Conservation (phyloP, 2,797 vertebrate genomes). For the Lepilemur septentrionalis region DNA sequence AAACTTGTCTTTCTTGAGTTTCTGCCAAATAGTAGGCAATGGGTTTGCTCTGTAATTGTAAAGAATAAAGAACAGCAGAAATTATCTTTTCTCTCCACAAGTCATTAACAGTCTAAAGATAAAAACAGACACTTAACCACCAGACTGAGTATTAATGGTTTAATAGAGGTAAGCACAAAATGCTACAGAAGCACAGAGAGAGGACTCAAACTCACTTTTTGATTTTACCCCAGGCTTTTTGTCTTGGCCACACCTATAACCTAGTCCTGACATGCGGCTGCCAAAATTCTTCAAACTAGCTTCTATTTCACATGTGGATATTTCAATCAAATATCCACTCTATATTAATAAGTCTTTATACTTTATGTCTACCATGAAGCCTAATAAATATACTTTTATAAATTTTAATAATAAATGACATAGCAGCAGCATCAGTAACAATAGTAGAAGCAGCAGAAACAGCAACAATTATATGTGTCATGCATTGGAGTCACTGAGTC, state of each 20-base stretch:
- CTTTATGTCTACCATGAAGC: not conserved
- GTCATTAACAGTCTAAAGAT: not conserved
- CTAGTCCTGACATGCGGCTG: not conserved
- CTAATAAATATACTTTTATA: not conserved
- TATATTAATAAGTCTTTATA: not conserved
- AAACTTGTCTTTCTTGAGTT: not conserved
- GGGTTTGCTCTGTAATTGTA: not conserved
- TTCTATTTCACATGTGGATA: not conserved
- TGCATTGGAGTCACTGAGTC: not conserved
- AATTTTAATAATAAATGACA: not conserved
- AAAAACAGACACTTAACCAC: not conserved
- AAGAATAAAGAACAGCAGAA: not conserved
- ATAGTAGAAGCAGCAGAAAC: not conserved
- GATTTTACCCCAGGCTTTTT: not conserved
- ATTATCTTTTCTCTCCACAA: not conserved
- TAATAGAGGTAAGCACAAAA: not conserved
- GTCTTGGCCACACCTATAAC: not conserved
- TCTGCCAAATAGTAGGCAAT: not conserved
- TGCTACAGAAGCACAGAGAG: not conserved
- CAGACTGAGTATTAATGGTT: not conserved
- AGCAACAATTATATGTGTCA: not conserved
- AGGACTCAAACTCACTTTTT: not conserved
- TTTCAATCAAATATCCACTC: not conserved
- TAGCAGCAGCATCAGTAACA: not conserved
- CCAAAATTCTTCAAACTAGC: not conserved